Conservation (phyloP, 2,797 vertebrate genomes). For the Girardinus metallicus region DNA sequence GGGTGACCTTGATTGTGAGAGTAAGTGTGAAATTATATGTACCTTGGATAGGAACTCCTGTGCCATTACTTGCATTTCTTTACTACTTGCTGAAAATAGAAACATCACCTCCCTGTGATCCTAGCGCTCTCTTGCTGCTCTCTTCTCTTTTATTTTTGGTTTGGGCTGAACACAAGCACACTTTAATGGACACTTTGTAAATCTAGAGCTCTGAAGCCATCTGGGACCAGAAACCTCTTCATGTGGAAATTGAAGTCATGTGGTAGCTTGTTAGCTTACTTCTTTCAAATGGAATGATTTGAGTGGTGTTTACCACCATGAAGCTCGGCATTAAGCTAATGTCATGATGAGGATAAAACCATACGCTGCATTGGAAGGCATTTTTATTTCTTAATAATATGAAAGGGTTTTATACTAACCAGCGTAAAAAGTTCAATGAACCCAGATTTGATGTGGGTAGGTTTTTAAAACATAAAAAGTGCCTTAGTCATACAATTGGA, state of each 20-base stretch:
- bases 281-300: slow-evolving; percentile 40
- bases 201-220: slow-evolving; percentile 54
- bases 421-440: background rate
- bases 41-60: slow-evolving; percentile 15
- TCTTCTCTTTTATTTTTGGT: slow-evolving; percentile 20
- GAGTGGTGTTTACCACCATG: slow-evolving; percentile 36
- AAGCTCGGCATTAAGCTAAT: slow-evolving; percentile 24
- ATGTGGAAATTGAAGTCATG: slow-evolving; percentile 69
- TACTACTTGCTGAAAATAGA: slow-evolving; percentile 9
- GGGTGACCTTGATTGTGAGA: background rate
- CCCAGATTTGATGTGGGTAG: background rate
- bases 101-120: slow-evolving; percentile 1
- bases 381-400: slow-evolving; percentile 11
- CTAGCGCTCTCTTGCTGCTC: background rate
- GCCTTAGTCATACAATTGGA: background rate
- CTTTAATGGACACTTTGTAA: slow-evolving; percentile 32
- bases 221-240: slow-evolving; percentile 55
- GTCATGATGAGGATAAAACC: slow-evolving; percentile 24
- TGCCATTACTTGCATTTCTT: slow-evolving; percentile 13
- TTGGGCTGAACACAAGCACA: slow-evolving; percentile 23
- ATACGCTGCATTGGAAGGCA: slow-evolving; percentile 2
- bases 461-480: background rate
- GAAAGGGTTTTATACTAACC: background rate
- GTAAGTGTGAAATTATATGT: background rate
- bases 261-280: slow-evolving; percentile 55